Percentiles rank a stretch among this genome's conserved stretches.
Evolutionary conservation across 2,888 invertebrate genomes (phyloP).

Genomic region (Hyposoter dolosus): DNA sequence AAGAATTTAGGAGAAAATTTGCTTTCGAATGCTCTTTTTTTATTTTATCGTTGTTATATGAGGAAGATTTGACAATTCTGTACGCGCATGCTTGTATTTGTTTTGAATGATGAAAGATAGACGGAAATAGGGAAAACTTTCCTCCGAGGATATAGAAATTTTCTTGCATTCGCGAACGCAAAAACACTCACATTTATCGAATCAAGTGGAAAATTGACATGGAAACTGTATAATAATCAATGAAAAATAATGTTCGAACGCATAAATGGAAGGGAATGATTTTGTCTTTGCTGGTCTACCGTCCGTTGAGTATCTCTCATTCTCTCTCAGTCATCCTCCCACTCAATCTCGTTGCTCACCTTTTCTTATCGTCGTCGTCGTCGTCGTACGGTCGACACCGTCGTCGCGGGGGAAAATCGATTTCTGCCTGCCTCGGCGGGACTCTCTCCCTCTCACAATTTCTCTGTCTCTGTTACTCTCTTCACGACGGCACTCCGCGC

Average conservation of each 20-base stretch:
- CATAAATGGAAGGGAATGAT: conserved; percentile 18
- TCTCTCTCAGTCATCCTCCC: conserved; percentile 18
- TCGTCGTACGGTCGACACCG: conserved; percentile 68
- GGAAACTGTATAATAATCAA: background rate
- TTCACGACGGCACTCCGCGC: conserved; percentile 57
- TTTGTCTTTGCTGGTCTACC: conserved; percentile 2
- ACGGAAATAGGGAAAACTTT: background rate
- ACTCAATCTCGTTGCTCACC: conserved; percentile 65
- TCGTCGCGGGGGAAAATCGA: conserved; percentile 73
- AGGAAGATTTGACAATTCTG: background rate
- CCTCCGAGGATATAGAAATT: background rate
- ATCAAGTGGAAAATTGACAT: background rate
- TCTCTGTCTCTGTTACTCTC: conserved; percentile 24
- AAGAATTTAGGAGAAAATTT: background rate
- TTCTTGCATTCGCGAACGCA: background rate
- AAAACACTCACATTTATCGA: background rate
- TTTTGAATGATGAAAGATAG: background rate
- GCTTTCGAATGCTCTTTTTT: background rate
- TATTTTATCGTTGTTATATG: background rate
- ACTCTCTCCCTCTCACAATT: conserved; percentile 39
- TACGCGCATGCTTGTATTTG: background rate
- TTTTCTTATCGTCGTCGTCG: conserved; percentile 71
- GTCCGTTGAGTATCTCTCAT: background rate
- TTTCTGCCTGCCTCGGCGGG: conserved; percentile 67
- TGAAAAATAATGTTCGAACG: background rate